These are phyloP conservation scores for Diplodus sargus DNA, from an alignment of 2,797 vertebrate species.

Conservation along the genomic window DNA sequence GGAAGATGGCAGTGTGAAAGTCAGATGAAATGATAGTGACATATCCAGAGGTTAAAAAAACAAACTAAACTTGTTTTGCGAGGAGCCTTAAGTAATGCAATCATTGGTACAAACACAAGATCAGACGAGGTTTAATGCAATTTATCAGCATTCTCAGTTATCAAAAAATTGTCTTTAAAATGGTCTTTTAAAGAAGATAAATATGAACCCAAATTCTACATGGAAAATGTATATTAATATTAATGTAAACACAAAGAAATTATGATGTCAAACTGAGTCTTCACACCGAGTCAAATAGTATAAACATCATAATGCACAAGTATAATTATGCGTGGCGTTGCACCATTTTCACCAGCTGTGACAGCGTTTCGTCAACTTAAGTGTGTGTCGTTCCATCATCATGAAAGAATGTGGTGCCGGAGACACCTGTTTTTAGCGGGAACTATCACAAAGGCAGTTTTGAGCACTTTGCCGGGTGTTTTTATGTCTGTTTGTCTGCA, in stretches of 20 bases:
- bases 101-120: not conserved
- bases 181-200: not conserved
- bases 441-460: no score
- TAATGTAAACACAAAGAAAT: no score
- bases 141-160: not conserved
- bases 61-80: not conserved
- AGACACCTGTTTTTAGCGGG: no score
- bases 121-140: not conserved
- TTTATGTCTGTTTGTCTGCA: no score
- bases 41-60: not conserved
- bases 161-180: no score
- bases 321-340: no score
- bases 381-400: no score
- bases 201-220: not conserved
- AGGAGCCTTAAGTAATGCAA: not conserved
- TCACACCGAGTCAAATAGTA: no score
- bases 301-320: not conserved
- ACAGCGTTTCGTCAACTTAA: no score
- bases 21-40: not conserved
- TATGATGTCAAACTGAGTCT: no score
- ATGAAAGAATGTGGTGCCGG: no score
- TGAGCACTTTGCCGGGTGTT: no score
- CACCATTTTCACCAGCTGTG: not conserved
- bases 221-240: not conserved
- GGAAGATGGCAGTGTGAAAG: slow-evolving; percentile 9